A percentile compares a stretch with the other conserved stretches of the same genome.
phyloP scores from a whole-genome alignment of 2,113 vertebrate genomes.

The Gallinago undulata region DNA sequence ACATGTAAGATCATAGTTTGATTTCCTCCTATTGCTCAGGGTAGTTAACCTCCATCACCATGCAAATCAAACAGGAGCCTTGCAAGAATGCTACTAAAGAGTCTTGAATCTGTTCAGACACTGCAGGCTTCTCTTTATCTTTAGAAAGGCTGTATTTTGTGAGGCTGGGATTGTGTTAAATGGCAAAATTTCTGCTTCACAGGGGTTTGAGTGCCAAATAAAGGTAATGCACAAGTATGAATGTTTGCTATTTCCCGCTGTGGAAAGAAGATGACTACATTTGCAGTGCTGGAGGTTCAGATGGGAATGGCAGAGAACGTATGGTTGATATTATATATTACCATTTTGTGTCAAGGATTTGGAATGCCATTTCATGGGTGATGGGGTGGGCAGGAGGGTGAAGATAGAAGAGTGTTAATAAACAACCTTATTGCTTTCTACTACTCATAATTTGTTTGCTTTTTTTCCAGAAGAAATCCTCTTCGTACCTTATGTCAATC shows the following conservation, averaged over 20 bases:
- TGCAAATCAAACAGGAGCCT: constrained; percentile 2
- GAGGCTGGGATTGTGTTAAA: constrained; percentile 41
- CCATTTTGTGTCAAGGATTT: constrained; percentile 58
- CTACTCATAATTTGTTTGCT: constrained; percentile 63
- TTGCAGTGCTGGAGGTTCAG: constrained; percentile 59
- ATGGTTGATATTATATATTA: constrained; percentile 62
- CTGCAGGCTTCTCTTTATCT: constrained; percentile 9
- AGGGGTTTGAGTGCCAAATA: constrained; percentile 43
- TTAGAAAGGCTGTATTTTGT: constrained; percentile 23
- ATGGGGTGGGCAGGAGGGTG: constrained; percentile 61
- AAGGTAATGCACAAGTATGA: constrained; percentile 57
- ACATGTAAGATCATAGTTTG: neutral
- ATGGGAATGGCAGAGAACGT: constrained; percentile 68
- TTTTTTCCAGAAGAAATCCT: constrained; percentile 63
- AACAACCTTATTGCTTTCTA: constrained; percentile 68
- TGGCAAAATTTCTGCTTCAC: constrained; percentile 50
- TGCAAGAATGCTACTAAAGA: constrained; percentile 2
- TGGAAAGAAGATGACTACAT: constrained; percentile 54
- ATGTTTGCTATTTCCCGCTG: constrained; percentile 45
- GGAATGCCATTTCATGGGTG: constrained; percentile 52
- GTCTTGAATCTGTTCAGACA: constrained; percentile 7
- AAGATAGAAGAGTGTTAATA: constrained; percentile 69
- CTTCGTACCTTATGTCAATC: constrained; percentile 68
- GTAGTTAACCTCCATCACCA: constrained; percentile 47
- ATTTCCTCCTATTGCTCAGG: constrained; percentile 14